A percentile compares a stretch with the other conserved stretches of the same genome.
Evolutionary conservation across 2,113 vertebrate species (phyloP).

Genomic region (Corythornis cristatus): DNA sequence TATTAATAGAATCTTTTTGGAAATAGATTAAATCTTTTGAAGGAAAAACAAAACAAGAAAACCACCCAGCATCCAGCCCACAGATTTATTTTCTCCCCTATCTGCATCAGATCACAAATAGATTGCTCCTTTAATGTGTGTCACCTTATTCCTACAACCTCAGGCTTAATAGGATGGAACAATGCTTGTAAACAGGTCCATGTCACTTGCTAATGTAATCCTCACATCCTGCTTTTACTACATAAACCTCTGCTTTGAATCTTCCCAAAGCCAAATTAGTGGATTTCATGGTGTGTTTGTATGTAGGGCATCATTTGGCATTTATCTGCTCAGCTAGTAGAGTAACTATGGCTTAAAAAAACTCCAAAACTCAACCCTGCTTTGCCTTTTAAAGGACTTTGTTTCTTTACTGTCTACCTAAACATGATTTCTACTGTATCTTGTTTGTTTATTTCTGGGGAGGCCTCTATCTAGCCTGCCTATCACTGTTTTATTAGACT

Average conservation of each 20-base stretch:
- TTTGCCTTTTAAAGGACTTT: not conserved
- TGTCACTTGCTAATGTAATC: not conserved
- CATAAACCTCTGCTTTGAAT: not conserved
- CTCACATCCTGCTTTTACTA: not conserved
- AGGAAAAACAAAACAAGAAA: not conserved
- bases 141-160: not conserved
- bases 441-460: not conserved
- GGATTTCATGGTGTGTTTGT: accelerated
- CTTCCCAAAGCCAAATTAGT: not conserved
- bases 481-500: not conserved
- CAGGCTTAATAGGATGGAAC: not conserved
- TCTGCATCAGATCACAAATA: not conserved
- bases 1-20: not conserved
- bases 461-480: not conserved
- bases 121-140: not conserved
- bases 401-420: not conserved
- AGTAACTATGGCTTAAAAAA: not conserved
- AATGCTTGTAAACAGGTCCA: not conserved
- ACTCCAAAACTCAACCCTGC: not conserved
- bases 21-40: not conserved
- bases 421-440: not conserved
- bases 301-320: not conserved
- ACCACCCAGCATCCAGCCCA: not conserved
- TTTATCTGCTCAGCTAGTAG: not conserved
- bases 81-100: not conserved